Evolutionary conservation across 2,113 vertebrate genomes (phyloP), one percentile per base, ranked within the genome.

Genomic region (Caracal caracal): DNA sequence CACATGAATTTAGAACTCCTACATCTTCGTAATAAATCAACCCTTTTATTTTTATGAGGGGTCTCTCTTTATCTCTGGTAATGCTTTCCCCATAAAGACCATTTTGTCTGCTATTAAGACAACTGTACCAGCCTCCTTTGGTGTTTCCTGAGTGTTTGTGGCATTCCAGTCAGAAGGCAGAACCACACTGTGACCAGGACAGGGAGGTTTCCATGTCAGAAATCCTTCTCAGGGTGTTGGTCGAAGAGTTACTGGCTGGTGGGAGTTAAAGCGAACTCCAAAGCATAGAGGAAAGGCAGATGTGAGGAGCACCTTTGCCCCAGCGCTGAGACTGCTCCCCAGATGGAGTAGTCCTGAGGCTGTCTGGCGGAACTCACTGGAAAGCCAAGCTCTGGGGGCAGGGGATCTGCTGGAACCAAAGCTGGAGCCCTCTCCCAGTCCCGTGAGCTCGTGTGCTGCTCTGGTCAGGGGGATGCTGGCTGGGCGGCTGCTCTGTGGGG

Each of bases 201-300:
- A 49, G 30, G 17, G 49, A 76, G 35, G 53, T 49, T 3, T 3
- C 79, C 20, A 1, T 0, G 70, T 19, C 8, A 47, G 1, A 5
- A 12, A 4, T 8, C 53, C 24, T 53, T 35, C 9, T 40, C 49
- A 35, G 13, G 13, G 51, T 0, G 1, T 10, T 20, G 19, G 2
- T 24, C 4, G 5, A 17, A 10, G 8, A 13, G 6, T 10, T 19
- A 6, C 24, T 28, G 37, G 49, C 73, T 61, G 9, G 22, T 19
- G n/a, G 43, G 47, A 16, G 51, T 37, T 28, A 17, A 2, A 17
- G 49, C 0, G 37, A 66, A 28, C 35, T 40, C 47, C 16, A 9
- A 30, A 10, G 78, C 37, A 33, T 24, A 56, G 17, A 70, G 28
- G n/a, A 53, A 15, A 19, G 6, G 49, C 28, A 63, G 43, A 66